Base-by-base conservation (phyloP, 53 echinoderm and acorn worm species). In the Holothuria leucospilota region DNA sequence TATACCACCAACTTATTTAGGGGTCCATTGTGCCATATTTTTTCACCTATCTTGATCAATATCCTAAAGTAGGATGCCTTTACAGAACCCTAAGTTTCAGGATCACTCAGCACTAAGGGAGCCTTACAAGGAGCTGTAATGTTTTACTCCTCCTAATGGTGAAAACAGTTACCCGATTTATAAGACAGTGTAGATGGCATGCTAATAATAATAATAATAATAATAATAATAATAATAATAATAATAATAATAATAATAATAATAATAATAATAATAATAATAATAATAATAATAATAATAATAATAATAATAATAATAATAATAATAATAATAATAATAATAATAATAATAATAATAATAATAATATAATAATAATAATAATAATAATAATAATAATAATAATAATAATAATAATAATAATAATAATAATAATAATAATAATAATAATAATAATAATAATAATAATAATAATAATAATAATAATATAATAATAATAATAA, bases 371-470 rank as follows among this genome's bases (percentile, higher is more conserved):
- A 26, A 69, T 69, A 26, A 69, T 26, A 26, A 69, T 69, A 1
- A 29, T 69, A 26, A 69, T 69, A 26, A 69, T 39, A 13, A 77
- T 77, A 16, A 39, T 29, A 16, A 77, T 38, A 14, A 77, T 77
- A 23, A 77, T 34, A 23, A 77, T 77, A 61, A 81, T 81, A 28
- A 81, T 81, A 61, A 81, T 24, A 28, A 81, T 81, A 61, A 81
- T 81, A 2, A 81, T 81, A 61, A 81, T 81, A 61, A 81, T 81
- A 28, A 81, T 81, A 28, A 81, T 81, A 29, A 81, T 81, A 5
- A 81, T 81, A 61, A 81, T 81, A 28, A 59, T 81, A 2, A 59
- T 81, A 2, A 59, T 81, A 26, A 40, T 59, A 8, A 81, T 81
- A n/a, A 75, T 75, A 12, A 68, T 24, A n/a, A n/a, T 25, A 29